Conservation (phyloP, 2,113 vertebrate species). For the Microcebus jonahi region DNA sequence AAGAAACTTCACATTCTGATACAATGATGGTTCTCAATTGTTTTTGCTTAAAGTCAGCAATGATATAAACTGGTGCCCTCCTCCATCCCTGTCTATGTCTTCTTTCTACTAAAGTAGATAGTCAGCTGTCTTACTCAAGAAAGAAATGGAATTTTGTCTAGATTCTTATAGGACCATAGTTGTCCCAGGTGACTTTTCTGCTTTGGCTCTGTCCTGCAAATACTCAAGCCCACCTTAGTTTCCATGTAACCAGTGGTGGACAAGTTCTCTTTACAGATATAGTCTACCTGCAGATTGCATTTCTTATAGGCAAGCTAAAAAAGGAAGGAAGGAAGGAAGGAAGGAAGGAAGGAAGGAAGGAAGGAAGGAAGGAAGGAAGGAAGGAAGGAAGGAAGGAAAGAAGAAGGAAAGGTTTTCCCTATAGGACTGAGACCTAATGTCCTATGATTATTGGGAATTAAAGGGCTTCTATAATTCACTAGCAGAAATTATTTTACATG, state of each 20-base stretch:
- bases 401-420: background rate
- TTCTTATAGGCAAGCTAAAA: background rate
- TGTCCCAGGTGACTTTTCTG: background rate
- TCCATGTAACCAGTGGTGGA: background rate
- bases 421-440: background rate
- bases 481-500: background rate
- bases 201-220: background rate
- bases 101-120: background rate
- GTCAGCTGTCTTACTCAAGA: background rate
- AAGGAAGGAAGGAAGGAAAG: too few species aligned
- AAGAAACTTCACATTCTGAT: background rate
- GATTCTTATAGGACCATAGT: background rate
- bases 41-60: background rate
- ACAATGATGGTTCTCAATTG: background rate
- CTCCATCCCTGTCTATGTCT: background rate
- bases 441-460: background rate
- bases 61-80: background rate
- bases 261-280: background rate
- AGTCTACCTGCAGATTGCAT: background rate
- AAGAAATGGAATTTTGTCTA: background rate
- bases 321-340: too few species aligned
- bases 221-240: background rate
- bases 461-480: background rate
- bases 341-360: too few species aligned
- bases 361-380: too few species aligned